These are phyloP conservation scores for Ommatoiulus sabulosus DNA, from an alignment of 2,888 invertebrate genomes.

Conservation along the genomic window DNA sequence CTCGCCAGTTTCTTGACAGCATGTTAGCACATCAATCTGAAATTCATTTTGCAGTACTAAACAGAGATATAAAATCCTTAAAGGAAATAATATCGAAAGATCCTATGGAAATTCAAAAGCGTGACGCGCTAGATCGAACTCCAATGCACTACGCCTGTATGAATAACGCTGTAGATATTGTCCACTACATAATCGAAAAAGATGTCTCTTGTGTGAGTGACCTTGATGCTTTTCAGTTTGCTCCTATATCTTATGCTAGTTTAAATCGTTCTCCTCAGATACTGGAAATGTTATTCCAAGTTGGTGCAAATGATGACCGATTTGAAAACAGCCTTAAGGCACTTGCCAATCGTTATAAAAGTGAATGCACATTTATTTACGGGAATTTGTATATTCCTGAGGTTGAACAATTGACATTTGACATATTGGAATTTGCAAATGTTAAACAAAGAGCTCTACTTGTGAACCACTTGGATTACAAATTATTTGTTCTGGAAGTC, in stretches of 20 bases:
- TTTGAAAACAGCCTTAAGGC: background rate
- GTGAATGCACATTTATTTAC: background rate
- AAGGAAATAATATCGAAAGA: background rate
- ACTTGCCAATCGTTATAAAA: background rate
- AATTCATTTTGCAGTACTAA: background rate
- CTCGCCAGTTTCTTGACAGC: background rate
- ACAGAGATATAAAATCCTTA: background rate
- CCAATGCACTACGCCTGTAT: slow-evolving; percentile 10
- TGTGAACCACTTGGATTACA: background rate
- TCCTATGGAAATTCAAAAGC: background rate
- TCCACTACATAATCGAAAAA: background rate
- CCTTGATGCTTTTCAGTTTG: background rate
- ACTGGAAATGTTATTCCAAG: background rate
- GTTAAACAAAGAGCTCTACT: background rate
- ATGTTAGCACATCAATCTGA: background rate
- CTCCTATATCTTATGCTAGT: background rate
- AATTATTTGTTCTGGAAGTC: background rate
- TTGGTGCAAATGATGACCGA: background rate
- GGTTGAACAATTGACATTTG: background rate
- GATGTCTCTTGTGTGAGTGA: background rate
- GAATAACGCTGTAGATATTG: background rate
- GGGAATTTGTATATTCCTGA: background rate
- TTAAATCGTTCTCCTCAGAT: background rate
- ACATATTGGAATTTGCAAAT: background rate
- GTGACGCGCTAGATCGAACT: background rate